A percentile compares a stretch with the other conserved stretches of the same genome.
Conservation (phyloP, 1,140 invertebrate species). For the Saxidomus purpurata region DNA sequence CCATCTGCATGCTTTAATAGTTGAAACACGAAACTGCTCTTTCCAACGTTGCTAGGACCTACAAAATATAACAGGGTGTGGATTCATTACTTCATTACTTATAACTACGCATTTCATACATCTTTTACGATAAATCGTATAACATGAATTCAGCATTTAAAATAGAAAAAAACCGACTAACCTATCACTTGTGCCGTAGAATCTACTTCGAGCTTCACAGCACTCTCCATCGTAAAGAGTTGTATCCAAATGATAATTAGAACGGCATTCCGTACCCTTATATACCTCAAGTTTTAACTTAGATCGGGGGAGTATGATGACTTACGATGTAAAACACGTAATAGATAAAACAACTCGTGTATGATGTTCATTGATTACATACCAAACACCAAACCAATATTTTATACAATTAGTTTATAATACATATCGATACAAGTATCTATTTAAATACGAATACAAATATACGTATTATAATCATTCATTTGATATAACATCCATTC, state of each 20-base stretch:
- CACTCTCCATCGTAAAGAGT: not conserved
- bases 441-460: not conserved
- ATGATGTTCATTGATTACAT: too few relatives aligned
- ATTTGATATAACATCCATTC: too few relatives aligned
- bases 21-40: slow-evolving; percentile 22
- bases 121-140: not conserved
- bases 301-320: too few relatives aligned
- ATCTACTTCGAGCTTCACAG: not conserved
- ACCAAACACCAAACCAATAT: too few relatives aligned
- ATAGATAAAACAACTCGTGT: too few relatives aligned
- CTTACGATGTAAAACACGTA: too few relatives aligned
- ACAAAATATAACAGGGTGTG: not conserved
- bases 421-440: not conserved
- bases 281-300: too few relatives aligned
- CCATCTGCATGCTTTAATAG: slow-evolving; percentile 26
- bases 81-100: too few relatives aligned
- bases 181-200: slow-evolving; percentile 27
- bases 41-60: slow-evolving; percentile 32
- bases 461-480: not conserved
- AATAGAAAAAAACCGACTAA: not conserved
- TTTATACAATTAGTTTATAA: too few relatives aligned
- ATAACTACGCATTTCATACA: not conserved
- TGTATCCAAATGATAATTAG: not conserved
- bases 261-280: not conserved
- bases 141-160: not conserved